Evolutionary conservation across 1,140 invertebrate genomes (phyloP).

Genomic region (Pseudomyrmex concolor): DNA sequence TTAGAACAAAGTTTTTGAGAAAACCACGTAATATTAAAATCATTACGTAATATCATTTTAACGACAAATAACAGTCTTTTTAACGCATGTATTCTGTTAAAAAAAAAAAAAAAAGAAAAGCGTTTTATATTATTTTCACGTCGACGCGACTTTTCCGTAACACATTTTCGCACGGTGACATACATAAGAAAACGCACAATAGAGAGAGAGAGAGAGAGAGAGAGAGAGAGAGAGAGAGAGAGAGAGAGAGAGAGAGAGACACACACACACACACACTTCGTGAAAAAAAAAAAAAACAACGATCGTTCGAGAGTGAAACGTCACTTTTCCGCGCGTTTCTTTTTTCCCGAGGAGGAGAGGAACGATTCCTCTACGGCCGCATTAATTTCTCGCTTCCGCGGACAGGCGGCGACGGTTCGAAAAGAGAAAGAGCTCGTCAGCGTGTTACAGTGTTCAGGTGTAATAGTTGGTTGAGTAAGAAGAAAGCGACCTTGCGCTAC

Average conservation of each 20-base stretch:
- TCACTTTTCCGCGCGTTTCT: conserved; percentile 64
- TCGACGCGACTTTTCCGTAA: too few relatives aligned
- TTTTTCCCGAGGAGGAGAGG: background rate
- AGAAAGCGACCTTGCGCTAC: conserved; percentile 81
- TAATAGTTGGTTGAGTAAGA: conserved; percentile 80
- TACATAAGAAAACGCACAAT: too few relatives aligned
- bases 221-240: too few relatives aligned
- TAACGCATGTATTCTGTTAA: too few relatives aligned
- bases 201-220: background rate
- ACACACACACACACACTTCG: background rate
- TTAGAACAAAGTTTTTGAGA: too few relatives aligned
- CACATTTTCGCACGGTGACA: background rate
- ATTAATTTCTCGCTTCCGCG: conserved; percentile 72
- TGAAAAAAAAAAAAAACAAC: background rate
- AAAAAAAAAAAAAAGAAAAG: too few relatives aligned
- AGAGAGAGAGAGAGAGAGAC: too few relatives aligned
- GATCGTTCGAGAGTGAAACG: conserved; percentile 63
- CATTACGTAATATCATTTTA: too few relatives aligned
- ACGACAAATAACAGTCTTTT: too few relatives aligned
- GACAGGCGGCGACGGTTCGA: conserved; percentile 62
- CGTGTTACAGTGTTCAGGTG: conserved; percentile 68
- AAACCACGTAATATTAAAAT: too few relatives aligned
- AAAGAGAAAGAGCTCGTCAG: conserved; percentile 67
- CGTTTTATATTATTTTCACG: too few relatives aligned
- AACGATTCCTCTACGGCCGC: conserved; percentile 66